These are phyloP conservation scores for Rhea americana DNA, from an alignment of 2,113 vertebrate species.

Conservation along the genomic window DNA sequence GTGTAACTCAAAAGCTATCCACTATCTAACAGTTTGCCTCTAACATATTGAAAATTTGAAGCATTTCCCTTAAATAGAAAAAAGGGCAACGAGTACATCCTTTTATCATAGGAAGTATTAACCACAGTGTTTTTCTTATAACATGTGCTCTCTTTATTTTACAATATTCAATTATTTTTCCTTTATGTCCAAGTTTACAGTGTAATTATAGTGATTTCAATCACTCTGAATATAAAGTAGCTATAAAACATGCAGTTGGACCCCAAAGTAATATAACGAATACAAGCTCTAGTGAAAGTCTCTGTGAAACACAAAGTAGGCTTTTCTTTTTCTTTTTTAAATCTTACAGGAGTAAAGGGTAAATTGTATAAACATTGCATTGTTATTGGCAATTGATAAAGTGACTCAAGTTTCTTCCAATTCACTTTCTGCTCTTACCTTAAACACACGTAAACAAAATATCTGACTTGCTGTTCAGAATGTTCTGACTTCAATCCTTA, in stretches of 20 bases:
- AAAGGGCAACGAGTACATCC: too few relatives aligned
- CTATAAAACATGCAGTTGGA: neutral
- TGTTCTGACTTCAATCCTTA: neutral
- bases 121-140: neutral
- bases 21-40: neutral
- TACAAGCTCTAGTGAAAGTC: neutral
- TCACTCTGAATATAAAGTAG: neutral
- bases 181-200: neutral
- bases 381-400: neutral
- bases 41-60: neutral
- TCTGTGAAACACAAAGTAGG: neutral
- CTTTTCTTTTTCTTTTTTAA: accelerated
- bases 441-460: neutral
- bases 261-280: neutral
- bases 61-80: neutral
- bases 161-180: neutral
- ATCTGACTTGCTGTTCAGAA: accelerated
- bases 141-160: neutral
- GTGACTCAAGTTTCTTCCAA: neutral
- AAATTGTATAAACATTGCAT: neutral
- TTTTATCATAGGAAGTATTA: neutral
- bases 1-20: neutral
- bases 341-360: neutral
- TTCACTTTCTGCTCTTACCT: neutral
- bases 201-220: neutral